phyloP scores from a whole-genome alignment of 1,140 invertebrate species.

The Argopecten irradians region DNA sequence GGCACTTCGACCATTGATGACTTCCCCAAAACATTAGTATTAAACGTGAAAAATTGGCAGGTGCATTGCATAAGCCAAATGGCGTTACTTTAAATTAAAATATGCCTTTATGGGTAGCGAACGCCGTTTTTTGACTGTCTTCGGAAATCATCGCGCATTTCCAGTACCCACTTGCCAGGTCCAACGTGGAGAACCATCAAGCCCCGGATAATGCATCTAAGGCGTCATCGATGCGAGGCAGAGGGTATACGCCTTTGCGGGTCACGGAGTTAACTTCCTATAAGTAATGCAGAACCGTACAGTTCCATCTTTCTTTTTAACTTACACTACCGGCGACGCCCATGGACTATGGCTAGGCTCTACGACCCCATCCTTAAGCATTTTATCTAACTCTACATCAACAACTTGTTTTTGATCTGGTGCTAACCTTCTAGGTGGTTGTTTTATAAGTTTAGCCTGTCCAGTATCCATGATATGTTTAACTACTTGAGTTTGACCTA shows the following conservation, averaged over 20 bases:
- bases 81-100: no score
- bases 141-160: background rate
- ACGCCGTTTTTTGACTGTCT: slow-evolving; percentile 31
- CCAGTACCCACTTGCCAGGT: slow-evolving; percentile 45
- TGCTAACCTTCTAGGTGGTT: slow-evolving; percentile 26
- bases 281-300: slow-evolving; percentile 55
- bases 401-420: slow-evolving; percentile 27
- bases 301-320: slow-evolving; percentile 52
- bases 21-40: no score
- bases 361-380: slow-evolving; percentile 34
- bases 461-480: slow-evolving; percentile 35
- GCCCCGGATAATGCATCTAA: slow-evolving; percentile 37
- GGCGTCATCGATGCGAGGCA: slow-evolving; percentile 51
- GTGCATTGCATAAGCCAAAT: no score
- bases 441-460: slow-evolving; percentile 28
- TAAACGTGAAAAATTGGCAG: background rate
- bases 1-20: no score
- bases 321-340: slow-evolving; percentile 43
- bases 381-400: slow-evolving; percentile 34
- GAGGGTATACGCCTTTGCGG: slow-evolving; percentile 37
- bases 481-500: slow-evolving; percentile 36
- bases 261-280: slow-evolving; percentile 47
- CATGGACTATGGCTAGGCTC: slow-evolving; percentile 41
- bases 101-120: slow-evolving; percentile 31
- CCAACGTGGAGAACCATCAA: slow-evolving; percentile 50